Evolutionary conservation across 2,113 vertebrate genomes (phyloP), one percentile per base, ranked within the genome.

Genomic region (Emberiza fucata): DNA sequence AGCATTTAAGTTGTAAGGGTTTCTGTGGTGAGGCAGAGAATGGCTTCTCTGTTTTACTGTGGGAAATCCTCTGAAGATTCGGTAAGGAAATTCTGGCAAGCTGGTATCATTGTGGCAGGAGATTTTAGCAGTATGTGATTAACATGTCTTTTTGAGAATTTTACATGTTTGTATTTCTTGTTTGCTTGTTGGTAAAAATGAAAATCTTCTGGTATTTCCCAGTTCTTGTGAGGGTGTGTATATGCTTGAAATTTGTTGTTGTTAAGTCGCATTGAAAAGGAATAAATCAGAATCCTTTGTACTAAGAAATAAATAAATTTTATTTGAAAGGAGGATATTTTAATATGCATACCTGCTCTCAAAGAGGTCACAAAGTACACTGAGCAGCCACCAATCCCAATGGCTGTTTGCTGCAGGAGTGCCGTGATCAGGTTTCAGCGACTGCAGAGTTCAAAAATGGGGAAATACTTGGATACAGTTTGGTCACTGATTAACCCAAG

Each of bases 171-270:
- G 1, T 17, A 73, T 84, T 83, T 48, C 31, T 25, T 61, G 12
- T 70, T 84, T 72, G 14, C 31, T 60, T 73, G 11, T 65, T 57
- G 31, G 12, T 53, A 69, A 69, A 87, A 81, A 17, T 42, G 11
- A 11, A 44, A 76, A 44, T 45, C 31, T 23, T 57, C 3, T 1
- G 16, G 6, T 27, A 22, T 66, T 73, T 84, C 6, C 5, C 27
- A 53, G 37, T 71, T 25, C 35, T 83, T 3, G 0, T 47, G 44
- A 64, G 27, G 0, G 12, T 19, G 3, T 1, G 5, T 22, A 8
- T 25, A 8, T 29, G 7, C 20, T 71, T 92, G 29, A 70, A 86
- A 48, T 17, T 9, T 20, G 28, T 23, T 44, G 27, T 28, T 83
- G 20, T 28, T 53, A 86, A 53, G 8, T 59, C 66, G 47, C 40